Percentiles rank a stretch among this genome's conserved stretches.
Conservation (phyloP, 2,113 vertebrate species). For the Camelus dromedarius region DNA sequence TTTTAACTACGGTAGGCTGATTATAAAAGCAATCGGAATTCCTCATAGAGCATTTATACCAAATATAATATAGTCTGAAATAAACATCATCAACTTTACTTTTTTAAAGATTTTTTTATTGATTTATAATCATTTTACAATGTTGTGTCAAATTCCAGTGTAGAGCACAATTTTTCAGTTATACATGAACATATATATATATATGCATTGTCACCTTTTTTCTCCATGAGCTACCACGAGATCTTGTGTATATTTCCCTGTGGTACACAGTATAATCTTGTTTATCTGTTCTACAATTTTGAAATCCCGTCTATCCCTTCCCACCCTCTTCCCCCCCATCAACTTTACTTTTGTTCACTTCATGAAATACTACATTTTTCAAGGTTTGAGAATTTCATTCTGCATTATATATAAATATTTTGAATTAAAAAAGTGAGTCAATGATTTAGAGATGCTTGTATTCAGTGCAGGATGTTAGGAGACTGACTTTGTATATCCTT, state of each 20-base stretch:
- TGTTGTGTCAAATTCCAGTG: no score
- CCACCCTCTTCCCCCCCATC: no score
- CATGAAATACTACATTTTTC: background rate
- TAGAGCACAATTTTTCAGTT: no score
- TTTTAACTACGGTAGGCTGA: background rate
- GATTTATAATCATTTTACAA: no score
- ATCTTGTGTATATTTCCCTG: no score
- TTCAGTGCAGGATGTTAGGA: background rate
- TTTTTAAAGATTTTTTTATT: no score
- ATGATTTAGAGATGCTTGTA: background rate
- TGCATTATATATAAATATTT: background rate
- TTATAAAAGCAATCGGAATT: constrained; percentile 35
- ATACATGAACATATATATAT: no score
- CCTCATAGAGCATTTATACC: background rate
- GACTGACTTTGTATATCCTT: background rate
- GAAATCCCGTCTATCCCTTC: no score
- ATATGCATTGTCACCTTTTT: no score
- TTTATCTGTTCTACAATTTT: no score
- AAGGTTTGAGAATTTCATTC: background rate
- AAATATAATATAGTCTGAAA: background rate
- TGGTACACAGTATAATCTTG: no score
- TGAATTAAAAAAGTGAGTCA: background rate
- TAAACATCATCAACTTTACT: background rate
- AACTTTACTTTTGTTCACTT: constrained; percentile 4
- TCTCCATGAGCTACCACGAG: no score